A percentile compares a stretch with the other conserved stretches of the same genome.
These are phyloP conservation scores for Poecilus cupreus DNA, from an alignment of 2,888 invertebrate genomes.

Conservation along the genomic window DNA sequence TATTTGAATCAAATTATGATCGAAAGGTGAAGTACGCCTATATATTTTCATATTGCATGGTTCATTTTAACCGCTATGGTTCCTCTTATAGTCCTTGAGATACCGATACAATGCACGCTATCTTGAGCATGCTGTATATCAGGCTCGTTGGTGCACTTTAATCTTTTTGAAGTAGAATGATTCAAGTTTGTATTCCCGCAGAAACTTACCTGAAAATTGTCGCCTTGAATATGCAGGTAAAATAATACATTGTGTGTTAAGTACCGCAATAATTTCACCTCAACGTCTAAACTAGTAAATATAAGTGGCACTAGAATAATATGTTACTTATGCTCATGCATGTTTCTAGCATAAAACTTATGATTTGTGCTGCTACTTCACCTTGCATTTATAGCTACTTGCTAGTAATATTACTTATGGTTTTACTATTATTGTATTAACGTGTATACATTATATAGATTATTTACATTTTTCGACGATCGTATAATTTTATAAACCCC, in stretches of 20 bases:
- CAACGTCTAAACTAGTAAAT: slow-evolving; percentile 26
- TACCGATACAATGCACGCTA: too few relatives aligned
- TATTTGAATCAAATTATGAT: too few relatives aligned
- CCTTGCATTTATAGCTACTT: slow-evolving; percentile 2
- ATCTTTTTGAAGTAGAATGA: neutral
- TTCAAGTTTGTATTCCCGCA: too few relatives aligned
- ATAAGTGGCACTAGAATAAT: slow-evolving; percentile 18
- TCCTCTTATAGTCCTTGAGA: too few relatives aligned
- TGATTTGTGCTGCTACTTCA: neutral
- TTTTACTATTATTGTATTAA: neutral
- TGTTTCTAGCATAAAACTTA: slow-evolving; percentile 14
- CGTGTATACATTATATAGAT: neutral
- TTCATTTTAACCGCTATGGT: too few relatives aligned
- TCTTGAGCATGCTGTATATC: neutral
- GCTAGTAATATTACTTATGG: neutral
- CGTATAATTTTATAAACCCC: too few relatives aligned
- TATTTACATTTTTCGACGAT: too few relatives aligned
- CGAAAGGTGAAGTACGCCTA: too few relatives aligned
- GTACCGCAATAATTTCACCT: slow-evolving; percentile 18
- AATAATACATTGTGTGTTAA: slow-evolving; percentile 37
- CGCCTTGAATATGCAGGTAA: slow-evolving; percentile 22
- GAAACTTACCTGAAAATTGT: neutral
- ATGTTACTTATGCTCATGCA: slow-evolving; percentile 3
- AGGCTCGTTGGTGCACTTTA: neutral
- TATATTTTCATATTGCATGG: too few relatives aligned